These are phyloP conservation scores for Metacarcinus magister DNA, from an alignment of 2,888 invertebrate species.

Conservation along the genomic window DNA sequence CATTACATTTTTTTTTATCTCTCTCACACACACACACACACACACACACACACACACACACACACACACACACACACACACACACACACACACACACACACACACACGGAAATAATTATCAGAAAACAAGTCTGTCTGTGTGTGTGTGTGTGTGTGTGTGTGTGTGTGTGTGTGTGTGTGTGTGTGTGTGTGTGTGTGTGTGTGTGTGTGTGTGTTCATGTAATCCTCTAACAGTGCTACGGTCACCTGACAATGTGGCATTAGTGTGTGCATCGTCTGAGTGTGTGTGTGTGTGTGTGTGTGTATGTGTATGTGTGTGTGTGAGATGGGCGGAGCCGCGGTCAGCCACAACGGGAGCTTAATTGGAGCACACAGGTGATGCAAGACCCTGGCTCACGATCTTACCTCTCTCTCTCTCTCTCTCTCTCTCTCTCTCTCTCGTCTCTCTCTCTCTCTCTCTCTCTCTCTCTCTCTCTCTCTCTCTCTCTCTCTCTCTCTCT, in stretches of 20 bases:
- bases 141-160: neutral
- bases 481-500: slow-evolving; percentile 26
- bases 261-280: neutral
- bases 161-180: neutral
- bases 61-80: no score
- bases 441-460: neutral
- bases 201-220: slow-evolving; percentile 27
- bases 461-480: slow-evolving; percentile 26
- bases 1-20: neutral
- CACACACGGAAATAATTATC: no score
- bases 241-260: neutral
- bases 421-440: neutral
- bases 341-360: neutral
- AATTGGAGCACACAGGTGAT: slow-evolving; percentile 17
- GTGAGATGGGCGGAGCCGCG: neutral
- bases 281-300: slow-evolving; percentile 8
- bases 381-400: neutral
- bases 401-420: neutral
- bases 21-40: no score
- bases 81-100: no score
- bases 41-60: no score
- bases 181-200: slow-evolving; percentile 46
- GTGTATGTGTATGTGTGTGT: neutral
- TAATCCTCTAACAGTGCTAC: slow-evolving; percentile 33
- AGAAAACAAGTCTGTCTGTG: no score